A percentile compares a stretch with the other conserved stretches of the same genome.
phyloP scores from a whole-genome alignment of 2,888 invertebrate species.

The Cryptocephalus moraei region DNA sequence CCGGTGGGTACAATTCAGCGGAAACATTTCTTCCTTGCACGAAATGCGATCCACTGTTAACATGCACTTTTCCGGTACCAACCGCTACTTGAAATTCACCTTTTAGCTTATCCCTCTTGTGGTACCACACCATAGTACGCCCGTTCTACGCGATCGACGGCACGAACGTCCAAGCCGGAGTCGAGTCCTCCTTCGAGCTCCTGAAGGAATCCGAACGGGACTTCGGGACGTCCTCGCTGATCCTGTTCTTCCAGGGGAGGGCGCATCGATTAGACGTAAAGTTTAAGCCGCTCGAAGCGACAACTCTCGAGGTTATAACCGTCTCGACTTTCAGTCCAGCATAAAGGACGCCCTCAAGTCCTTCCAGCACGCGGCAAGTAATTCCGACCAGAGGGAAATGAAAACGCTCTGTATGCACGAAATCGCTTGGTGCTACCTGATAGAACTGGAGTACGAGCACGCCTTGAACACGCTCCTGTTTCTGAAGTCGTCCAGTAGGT shows the following conservation, averaged over 20 bases:
- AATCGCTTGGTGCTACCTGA: constrained; percentile 57
- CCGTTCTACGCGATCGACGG: constrained; percentile 59
- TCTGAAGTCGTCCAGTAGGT: constrained; percentile 49
- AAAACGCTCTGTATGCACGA: constrained; percentile 49
- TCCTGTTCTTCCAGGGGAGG: constrained; percentile 56
- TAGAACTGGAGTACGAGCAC: constrained; percentile 47
- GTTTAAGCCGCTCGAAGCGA: background rate
- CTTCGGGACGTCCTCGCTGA: constrained; percentile 52
- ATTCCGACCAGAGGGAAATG: constrained; percentile 51
- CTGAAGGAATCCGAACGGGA: constrained; percentile 44
- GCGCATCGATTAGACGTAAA: constrained; percentile 50
- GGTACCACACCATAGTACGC: constrained; percentile 60
- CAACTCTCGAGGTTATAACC: background rate
- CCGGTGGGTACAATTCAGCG: too few species aligned
- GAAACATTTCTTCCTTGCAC: too few species aligned
- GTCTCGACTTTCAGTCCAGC: constrained; percentile 42
- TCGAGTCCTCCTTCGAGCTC: constrained; percentile 42
- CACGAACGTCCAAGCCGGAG: constrained; percentile 47
- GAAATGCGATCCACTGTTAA: too few species aligned
- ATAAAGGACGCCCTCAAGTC: constrained; percentile 46
- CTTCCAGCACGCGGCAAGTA: constrained; percentile 47
- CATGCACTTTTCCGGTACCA: too few species aligned
- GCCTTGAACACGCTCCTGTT: constrained; percentile 44
- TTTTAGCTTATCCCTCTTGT: constrained; percentile 46
- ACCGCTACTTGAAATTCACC: background rate